Evolutionary conservation across 2,888 invertebrate species (phyloP), one percentile per base, ranked within the genome.

Genomic region (Drosophila nr. medialis): DNA sequence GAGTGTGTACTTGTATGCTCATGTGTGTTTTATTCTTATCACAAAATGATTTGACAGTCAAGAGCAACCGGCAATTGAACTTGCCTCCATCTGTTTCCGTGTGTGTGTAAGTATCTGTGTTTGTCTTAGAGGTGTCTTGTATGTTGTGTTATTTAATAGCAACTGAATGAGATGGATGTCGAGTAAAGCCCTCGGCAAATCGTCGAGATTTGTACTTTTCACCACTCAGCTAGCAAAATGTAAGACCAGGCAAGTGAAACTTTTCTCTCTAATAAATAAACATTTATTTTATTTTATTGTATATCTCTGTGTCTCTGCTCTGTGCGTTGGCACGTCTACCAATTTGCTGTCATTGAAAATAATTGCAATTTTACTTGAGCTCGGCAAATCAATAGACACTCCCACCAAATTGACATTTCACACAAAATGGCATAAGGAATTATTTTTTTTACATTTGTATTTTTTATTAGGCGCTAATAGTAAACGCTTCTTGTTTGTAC

Each of bases 21-120:
- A 55, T 66, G 51, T 68, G 59, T 72, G 59, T 56, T 71, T 69
- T 72, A 85, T 85, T 86, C 88, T 88, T 86, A 88, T 86, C 85
- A 85, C 72, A 81, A 67, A 88, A 75, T 81, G 72, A 80, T 85
- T 88, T 88, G 86, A 88, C 83, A 85, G 80, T 61, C 81, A 63
- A 81, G 81, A 87, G 77, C 83, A 81, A 81, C 54, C 64, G 81
- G 64, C 75, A 80, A 73, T 85, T 83, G 81, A 87, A 76, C 85
- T 70, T 54, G 55, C 29, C 40, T 40, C 54, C 42, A 61, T 29
- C 7, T 34, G 11, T 27, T 34, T 54, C 34, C 30, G 34, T 55
- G 51, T 72, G 48, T 64, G 11, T 32, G 15, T 45, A 7, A 15
- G 24, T 24, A 15, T 45, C 7, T 38, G 11, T 58, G 4, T 45